Conservation (phyloP, 2,888 invertebrate genomes). For the Orchesella flavescens region DNA sequence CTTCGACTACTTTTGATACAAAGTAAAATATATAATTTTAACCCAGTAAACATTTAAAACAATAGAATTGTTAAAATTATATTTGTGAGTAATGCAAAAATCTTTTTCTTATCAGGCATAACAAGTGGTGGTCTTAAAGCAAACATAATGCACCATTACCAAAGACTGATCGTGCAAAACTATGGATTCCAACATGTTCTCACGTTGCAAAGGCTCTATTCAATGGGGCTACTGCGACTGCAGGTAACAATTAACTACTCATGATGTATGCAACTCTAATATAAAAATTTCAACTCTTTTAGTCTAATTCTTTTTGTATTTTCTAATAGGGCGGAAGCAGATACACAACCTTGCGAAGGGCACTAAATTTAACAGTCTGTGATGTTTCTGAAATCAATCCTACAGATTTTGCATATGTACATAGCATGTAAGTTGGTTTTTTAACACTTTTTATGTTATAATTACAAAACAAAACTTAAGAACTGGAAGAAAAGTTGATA, state of each 20-base stretch:
- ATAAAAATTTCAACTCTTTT: too few relatives aligned
- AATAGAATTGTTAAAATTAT: too few relatives aligned
- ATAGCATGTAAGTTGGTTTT: slow-evolving; percentile 69
- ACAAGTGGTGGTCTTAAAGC: slow-evolving; percentile 88
- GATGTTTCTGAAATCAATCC: slow-evolving; percentile 88
- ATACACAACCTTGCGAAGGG: slow-evolving; percentile 75
- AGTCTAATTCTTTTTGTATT: too few relatives aligned
- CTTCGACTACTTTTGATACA: slow-evolving; percentile 93
- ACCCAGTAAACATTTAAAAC: too few relatives aligned
- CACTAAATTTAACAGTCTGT: slow-evolving; percentile 89
- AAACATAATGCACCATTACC: slow-evolving; percentile 86
- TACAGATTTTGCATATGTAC: slow-evolving; percentile 70
- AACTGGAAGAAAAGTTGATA: too few relatives aligned
- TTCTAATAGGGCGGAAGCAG: slow-evolving; percentile 66
- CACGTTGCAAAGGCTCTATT: slow-evolving; percentile 89
- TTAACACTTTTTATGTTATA: not conserved
- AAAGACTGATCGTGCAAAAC: slow-evolving; percentile 84
- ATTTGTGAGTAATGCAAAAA: too few relatives aligned
- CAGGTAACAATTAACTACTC: slow-evolving; percentile 80
- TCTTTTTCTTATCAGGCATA: slow-evolving; percentile 63
- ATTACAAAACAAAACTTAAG: not conserved
- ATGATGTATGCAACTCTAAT: too few relatives aligned
- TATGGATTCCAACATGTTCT: slow-evolving; percentile 90
- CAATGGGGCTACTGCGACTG: slow-evolving; percentile 84
- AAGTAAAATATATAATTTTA: slow-evolving; percentile 75